phyloP scores from a whole-genome alignment of 2,113 vertebrate species.

The Melanocharis versteri region DNA sequence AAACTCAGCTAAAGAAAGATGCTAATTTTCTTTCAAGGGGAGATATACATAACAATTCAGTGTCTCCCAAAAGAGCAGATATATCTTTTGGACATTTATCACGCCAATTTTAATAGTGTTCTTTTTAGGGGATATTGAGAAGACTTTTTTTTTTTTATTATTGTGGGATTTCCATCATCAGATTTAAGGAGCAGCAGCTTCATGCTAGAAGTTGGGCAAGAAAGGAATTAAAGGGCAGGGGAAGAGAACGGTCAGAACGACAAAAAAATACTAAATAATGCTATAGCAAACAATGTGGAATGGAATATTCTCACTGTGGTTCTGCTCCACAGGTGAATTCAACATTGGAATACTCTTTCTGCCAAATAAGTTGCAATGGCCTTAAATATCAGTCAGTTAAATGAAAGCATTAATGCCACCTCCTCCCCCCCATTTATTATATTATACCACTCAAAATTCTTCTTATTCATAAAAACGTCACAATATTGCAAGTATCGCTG shows the following conservation, averaged over 20 bases:
- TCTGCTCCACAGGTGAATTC: background rate
- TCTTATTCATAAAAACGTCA: background rate
- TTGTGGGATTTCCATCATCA: background rate
- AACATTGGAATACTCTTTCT: background rate
- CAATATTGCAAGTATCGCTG: background rate
- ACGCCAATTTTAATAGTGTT: background rate
- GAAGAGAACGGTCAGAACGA: background rate
- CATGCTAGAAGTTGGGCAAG: background rate
- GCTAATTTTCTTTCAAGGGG: background rate
- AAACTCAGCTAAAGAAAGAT: background rate
- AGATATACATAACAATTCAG: background rate
- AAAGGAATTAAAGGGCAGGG: background rate
- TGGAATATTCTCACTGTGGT: background rate
- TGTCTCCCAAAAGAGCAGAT: background rate
- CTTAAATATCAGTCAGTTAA: background rate
- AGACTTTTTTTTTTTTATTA: background rate
- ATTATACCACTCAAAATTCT: background rate
- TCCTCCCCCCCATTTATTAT: background rate
- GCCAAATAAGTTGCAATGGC: background rate
- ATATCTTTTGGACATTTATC: background rate
- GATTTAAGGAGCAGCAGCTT: background rate
- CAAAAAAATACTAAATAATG: background rate
- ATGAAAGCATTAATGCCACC: background rate
- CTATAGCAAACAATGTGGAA: background rate
- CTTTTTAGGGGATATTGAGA: background rate